phyloP scores from a whole-genome alignment of 1,140 invertebrate species.

The Aphis craccivora region DNA sequence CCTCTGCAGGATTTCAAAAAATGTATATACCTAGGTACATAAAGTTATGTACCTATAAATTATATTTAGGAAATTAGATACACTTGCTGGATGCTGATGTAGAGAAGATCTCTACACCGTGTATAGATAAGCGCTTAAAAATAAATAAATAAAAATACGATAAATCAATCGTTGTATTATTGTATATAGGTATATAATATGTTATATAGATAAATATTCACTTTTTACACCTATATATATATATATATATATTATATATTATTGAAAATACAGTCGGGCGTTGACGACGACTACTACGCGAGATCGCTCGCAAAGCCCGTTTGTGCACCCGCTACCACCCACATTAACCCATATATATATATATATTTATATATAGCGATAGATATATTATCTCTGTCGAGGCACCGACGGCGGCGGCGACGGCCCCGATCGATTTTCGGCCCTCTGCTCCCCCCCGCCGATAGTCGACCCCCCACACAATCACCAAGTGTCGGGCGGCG shows the following conservation, averaged over 20 bases:
- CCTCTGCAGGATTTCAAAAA: no score
- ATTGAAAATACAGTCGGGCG: background rate
- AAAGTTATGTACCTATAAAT: no score
- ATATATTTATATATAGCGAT: background rate
- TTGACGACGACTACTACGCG: background rate
- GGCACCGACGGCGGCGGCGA: background rate
- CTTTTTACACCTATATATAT: background rate
- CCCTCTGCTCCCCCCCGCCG: background rate
- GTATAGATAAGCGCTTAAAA: background rate
- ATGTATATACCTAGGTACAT: no score
- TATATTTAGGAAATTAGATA: no score
- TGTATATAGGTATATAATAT: background rate
- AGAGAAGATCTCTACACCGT: no score
- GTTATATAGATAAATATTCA: background rate
- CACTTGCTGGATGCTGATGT: no score
- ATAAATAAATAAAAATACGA: no score
- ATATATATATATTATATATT: no score
- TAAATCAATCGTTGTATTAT: background rate
- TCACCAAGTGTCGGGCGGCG: background rate
- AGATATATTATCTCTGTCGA: constrained; percentile 16
- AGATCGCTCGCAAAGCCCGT: background rate
- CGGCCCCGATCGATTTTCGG: constrained; percentile 36
- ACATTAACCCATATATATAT: background rate
- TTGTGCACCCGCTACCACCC: background rate
- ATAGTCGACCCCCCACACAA: background rate